These are phyloP conservation scores for Bradypodion ventrale DNA, from an alignment of 2,797 vertebrate species.

Conservation along the genomic window DNA sequence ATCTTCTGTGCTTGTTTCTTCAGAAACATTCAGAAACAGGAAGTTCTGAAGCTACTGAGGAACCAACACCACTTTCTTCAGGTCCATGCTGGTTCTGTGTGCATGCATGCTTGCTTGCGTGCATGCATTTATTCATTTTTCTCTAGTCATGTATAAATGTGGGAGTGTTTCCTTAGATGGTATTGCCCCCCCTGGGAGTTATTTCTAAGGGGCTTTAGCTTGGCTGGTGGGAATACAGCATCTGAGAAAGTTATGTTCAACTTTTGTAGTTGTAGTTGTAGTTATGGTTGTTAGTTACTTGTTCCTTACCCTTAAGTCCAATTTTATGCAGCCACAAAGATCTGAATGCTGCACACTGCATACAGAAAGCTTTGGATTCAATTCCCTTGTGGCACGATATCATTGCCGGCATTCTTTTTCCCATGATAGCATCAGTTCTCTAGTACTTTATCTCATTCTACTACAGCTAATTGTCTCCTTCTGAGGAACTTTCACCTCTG, in stretches of 20 bases:
- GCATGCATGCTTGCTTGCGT: too few relatives aligned
- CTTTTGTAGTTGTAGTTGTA: too few relatives aligned
- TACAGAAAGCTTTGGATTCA: background rate
- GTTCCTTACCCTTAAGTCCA: background rate
- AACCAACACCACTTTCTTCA: too few relatives aligned
- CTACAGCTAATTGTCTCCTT: slow-evolving; percentile 14
- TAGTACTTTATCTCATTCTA: slow-evolving; percentile 6
- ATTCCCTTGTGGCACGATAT: background rate
- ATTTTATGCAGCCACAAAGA: background rate
- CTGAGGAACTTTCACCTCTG: slow-evolving; percentile 10
- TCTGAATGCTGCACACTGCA: background rate
- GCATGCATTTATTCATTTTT: too few relatives aligned
- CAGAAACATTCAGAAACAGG: too few relatives aligned
- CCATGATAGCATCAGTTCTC: slow-evolving; percentile 28
- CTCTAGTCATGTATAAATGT: too few relatives aligned
- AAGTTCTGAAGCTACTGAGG: too few relatives aligned
- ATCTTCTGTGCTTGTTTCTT: too few relatives aligned
- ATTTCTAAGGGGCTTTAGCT: background rate
- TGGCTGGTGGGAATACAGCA: too few relatives aligned
- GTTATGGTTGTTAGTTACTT: too few relatives aligned
- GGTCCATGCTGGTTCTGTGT: too few relatives aligned
- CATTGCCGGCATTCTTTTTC: background rate
- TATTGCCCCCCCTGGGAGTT: background rate
- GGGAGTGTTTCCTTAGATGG: too few relatives aligned
- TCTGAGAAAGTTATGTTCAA: background rate